Evolutionary conservation across 2,113 vertebrate species (phyloP).

Genomic region (Lipophrys pholis): DNA sequence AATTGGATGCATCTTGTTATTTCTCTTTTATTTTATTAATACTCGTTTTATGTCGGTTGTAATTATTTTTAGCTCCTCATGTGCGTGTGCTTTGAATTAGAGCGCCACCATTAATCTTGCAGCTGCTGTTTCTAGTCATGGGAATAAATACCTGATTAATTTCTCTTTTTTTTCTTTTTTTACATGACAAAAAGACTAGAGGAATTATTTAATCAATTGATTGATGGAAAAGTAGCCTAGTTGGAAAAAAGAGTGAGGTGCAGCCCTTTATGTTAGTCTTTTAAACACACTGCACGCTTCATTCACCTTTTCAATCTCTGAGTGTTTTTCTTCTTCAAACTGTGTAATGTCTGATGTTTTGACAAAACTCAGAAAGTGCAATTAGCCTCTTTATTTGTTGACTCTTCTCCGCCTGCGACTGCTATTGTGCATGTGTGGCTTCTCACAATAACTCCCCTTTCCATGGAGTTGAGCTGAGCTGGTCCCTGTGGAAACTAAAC

Average conservation of each 20-base stretch:
- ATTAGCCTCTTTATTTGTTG: slow-evolving; percentile 31
- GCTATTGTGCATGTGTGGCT: neutral
- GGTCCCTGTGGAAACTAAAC: slow-evolving; percentile 39
- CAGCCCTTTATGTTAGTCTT: too few species aligned
- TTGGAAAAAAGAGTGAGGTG: too few species aligned
- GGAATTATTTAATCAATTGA: too few species aligned
- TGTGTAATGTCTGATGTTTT: slow-evolving; percentile 38
- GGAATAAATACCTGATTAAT: neutral
- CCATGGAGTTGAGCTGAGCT: neutral
- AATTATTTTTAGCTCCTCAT: neutral
- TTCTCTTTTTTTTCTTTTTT: neutral
- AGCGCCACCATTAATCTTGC: neutral
- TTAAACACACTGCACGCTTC: too few species aligned
- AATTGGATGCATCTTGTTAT: slow-evolving; percentile 21
- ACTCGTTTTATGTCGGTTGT: neutral
- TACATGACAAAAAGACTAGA: too few species aligned
- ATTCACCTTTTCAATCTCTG: too few species aligned
- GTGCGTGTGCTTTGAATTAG: neutral
- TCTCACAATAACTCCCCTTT: slow-evolving; percentile 2
- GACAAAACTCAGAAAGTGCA: slow-evolving; percentile 35
- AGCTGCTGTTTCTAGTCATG: neutral
- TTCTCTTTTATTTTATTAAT: slow-evolving; percentile 18
- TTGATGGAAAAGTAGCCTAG: too few species aligned
- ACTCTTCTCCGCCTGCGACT: slow-evolving; percentile 11
- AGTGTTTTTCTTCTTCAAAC: slow-evolving; percentile 10